Percentiles rank a stretch among this genome's conserved stretches.
Conservation (phyloP, 2,888 invertebrate species). For the Drosophila ezoana region DNA sequence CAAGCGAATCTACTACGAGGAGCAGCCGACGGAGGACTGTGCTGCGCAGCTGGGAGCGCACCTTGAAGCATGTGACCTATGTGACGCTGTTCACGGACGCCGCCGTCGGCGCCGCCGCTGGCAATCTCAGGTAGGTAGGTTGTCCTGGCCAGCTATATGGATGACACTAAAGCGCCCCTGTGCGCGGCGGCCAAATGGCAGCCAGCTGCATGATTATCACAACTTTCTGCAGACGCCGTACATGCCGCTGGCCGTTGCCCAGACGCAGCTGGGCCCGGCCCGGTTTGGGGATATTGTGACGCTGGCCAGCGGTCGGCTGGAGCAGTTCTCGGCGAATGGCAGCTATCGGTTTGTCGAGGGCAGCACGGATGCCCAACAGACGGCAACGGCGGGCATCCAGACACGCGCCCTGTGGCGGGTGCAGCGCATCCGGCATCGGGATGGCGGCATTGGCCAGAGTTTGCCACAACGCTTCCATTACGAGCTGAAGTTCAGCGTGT, state of each 20-base stretch:
- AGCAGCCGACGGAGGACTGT: conserved; percentile 35
- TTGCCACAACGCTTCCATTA: conserved; percentile 86
- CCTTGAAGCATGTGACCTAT: conserved; percentile 89
- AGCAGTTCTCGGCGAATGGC: conserved; percentile 85
- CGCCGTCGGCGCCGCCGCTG: conserved; percentile 68
- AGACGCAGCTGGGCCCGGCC: neutral
- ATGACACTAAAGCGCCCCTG: neutral
- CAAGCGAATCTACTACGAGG: conserved; percentile 82
- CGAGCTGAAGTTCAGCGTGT: conserved; percentile 89
- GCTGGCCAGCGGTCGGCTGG: conserved; percentile 88
- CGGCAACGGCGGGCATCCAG: conserved; percentile 27
- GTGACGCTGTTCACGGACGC: conserved; percentile 86
- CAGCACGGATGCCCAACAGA: conserved; percentile 3
- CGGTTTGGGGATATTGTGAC: conserved; percentile 88
- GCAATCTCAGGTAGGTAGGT: conserved; percentile 78
- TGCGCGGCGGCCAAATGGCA: conserved; percentile 14
- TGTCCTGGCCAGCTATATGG: neutral
- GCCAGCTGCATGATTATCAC: conserved; percentile 78
- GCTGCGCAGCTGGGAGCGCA: conserved; percentile 87
- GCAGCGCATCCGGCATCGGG: conserved; percentile 88
- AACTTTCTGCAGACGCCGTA: conserved; percentile 81
- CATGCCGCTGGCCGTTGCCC: conserved; percentile 36
- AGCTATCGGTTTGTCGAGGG: conserved; percentile 86
- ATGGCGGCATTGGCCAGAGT: conserved; percentile 74
- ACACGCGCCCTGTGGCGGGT: conserved; percentile 89